Evolutionary conservation across 2,113 vertebrate genomes (phyloP), one percentile per base, ranked within the genome.

Genomic region (Sphyrna mokarran): DNA sequence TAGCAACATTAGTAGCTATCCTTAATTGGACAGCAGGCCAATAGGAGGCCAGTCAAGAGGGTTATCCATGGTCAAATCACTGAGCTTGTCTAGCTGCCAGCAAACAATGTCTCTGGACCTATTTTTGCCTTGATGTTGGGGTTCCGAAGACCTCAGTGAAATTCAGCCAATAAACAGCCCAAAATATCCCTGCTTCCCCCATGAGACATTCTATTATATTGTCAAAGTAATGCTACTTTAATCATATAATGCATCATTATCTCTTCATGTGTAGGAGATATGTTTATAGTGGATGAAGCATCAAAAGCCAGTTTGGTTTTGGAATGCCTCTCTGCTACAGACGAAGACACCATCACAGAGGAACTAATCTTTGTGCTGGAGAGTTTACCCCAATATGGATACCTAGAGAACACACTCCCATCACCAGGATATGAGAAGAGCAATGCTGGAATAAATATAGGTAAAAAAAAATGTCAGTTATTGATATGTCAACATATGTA

Each of bases 381-480:
- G 95, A 96, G 96, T 58, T 96, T 95, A 0, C 97, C 97, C 58
- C 96, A 97, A 13, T 96, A 97, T 0, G 97, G 97, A 63, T 98
- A 97, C 96, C 96, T 98, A 96, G 97, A 98, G 96, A 98, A 98
- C 96, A 97, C 96, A n/a, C 96, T 98, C 96, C 97, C 96, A 0
- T 95, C 96, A 3, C 96, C 97, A 0, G 97, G 97, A 14, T 98
- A 97, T 0, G 96, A 98, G 97, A 98, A 98, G 95, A 98, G 97
- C 96, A 97, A 96, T 90, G 97, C 96, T 8, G 98, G 97, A 48
- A 96, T 96, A 54, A 95, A 96, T 96, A 96, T 97, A 8, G 97
- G 98, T 98, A 83, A 96, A 72, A 37, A 22, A 37, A 37, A 37
- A 54, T 48, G 48, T 54, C 48, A 54, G 48, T 54, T 54, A 54